Evolutionary conservation across 23 tunicate species (phyloP).

Genomic region (Halocynthia aurantium): DNA sequence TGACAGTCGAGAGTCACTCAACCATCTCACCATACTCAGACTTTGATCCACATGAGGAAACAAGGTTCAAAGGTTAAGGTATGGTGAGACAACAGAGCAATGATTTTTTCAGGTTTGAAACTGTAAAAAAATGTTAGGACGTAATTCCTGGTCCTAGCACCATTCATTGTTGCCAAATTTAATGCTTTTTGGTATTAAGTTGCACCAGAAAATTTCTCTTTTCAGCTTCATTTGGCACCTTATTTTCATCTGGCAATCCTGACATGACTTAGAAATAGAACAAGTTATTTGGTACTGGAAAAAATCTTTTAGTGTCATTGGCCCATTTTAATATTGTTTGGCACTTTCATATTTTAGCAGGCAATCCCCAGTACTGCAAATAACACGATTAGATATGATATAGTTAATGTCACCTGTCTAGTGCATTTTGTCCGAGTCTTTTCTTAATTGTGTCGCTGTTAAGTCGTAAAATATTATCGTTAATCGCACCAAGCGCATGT

Average conservation of each 20-base stretch:
- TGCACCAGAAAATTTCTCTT: too few species aligned
- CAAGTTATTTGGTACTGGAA: too few species aligned
- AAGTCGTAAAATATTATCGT: slow-evolving; percentile 51
- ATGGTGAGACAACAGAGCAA: slow-evolving; percentile 21
- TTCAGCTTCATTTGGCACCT: too few species aligned
- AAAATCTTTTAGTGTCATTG: too few species aligned
- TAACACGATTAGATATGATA: too few species aligned
- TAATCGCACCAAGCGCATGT: slow-evolving; percentile 69
- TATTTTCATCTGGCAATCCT: too few species aligned
- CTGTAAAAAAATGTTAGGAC: too few species aligned
- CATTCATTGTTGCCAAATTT: too few species aligned
- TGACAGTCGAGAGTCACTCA: not conserved
- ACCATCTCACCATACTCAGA: slow-evolving; percentile 28
- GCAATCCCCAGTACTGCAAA: not conserved
- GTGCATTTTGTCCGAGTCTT: slow-evolving; percentile 80
- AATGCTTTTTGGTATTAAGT: too few species aligned
- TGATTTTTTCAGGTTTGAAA: not conserved
- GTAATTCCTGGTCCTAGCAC: too few species aligned
- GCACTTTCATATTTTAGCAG: not conserved
- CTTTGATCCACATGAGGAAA: slow-evolving; percentile 17
- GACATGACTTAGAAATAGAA: too few species aligned
- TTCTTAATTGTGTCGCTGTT: slow-evolving; percentile 51
- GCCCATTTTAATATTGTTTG: not conserved
- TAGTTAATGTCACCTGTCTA: slow-evolving; percentile 51
- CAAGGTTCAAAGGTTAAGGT: slow-evolving; percentile 19